Evolutionary conservation across 2,113 vertebrate genomes (phyloP).

Genomic region (Tychaedon coryphoeus): DNA sequence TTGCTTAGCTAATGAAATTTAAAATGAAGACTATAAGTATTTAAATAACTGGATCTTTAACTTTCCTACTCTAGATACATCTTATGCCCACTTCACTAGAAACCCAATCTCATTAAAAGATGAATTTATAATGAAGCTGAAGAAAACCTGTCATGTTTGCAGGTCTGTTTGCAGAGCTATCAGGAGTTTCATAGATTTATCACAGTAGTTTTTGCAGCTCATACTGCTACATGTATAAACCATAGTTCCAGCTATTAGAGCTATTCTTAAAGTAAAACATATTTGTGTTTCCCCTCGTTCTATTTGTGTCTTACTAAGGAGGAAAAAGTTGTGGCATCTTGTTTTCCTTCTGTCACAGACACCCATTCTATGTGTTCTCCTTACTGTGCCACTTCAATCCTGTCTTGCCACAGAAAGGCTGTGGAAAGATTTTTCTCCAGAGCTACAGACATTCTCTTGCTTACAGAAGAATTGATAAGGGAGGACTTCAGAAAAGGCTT

Average conservation of each 20-base stretch:
- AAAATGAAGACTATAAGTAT: background rate
- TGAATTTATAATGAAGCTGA: background rate
- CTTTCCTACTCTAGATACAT: background rate
- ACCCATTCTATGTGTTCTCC: background rate
- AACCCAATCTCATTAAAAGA: background rate
- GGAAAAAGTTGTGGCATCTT: background rate
- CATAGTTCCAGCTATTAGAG: background rate
- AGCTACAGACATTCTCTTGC: background rate
- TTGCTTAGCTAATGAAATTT: constrained; percentile 29
- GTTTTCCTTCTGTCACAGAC: background rate
- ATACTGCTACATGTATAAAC: background rate
- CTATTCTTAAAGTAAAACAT: background rate
- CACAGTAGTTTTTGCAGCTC: background rate
- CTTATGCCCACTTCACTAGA: background rate
- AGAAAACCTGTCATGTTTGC: background rate
- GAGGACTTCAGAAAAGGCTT: background rate
- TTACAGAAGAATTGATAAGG: background rate
- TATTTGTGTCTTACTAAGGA: background rate
- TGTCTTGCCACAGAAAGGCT: background rate
- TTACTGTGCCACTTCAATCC: background rate
- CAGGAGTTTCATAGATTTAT: background rate
- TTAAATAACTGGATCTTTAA: background rate
- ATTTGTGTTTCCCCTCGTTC: background rate
- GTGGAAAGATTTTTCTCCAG: background rate
- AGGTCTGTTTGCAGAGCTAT: background rate